These are phyloP conservation scores for Machaerirhynchus nigripectus DNA, from an alignment of 2,113 vertebrate genomes.

Conservation along the genomic window DNA sequence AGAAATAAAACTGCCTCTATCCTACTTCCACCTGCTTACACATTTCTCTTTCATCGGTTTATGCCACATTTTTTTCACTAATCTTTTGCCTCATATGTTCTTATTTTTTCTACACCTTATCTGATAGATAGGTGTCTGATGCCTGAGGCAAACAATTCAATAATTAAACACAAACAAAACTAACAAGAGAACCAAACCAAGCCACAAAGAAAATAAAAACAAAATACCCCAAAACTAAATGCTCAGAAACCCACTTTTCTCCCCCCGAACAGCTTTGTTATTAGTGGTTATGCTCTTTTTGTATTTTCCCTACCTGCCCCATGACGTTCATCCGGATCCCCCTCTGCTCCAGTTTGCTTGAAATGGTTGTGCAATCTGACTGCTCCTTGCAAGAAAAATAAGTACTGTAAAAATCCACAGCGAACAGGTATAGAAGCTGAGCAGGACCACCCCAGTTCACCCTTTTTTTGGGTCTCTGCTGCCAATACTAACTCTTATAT, in stretches of 20 bases:
- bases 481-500: not conserved
- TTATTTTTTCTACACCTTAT: not conserved
- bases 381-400: not conserved
- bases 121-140: not conserved
- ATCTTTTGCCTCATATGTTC: not conserved
- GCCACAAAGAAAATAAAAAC: not conserved
- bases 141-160: not conserved
- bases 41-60: not conserved
- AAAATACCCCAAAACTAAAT: not conserved
- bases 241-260: not conserved
- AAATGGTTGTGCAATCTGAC: not conserved
- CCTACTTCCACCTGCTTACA: not conserved
- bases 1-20: not conserved
- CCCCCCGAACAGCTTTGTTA: rapidly evolving
- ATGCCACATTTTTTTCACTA: not conserved
- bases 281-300: not conserved
- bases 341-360: not conserved
- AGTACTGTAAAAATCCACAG: not conserved
- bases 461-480: not conserved
- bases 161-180: not conserved
- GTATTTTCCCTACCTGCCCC: not conserved
- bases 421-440: not conserved
- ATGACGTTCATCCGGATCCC: rapidly evolving
- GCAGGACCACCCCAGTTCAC: not conserved
- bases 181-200: not conserved